These are phyloP conservation scores for Zelleria hepariella DNA, from an alignment of 2,888 invertebrate genomes.

Conservation along the genomic window DNA sequence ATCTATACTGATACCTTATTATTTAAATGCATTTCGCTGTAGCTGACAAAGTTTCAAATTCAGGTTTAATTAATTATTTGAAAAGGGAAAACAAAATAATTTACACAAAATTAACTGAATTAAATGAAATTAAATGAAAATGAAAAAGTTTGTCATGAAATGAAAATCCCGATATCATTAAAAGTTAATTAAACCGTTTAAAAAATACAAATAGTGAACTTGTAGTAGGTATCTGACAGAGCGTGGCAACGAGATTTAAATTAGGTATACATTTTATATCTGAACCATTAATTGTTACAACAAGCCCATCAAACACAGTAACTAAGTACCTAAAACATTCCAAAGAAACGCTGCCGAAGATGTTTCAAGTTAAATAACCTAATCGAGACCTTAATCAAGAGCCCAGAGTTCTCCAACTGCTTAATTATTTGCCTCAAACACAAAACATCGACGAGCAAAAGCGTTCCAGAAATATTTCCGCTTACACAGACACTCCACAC, in stretches of 20 bases:
- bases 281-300: background rate
- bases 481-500: slow-evolving; percentile 49
- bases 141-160: no score
- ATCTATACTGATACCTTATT: background rate
- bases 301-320: slow-evolving; percentile 31
- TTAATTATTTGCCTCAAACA: slow-evolving; percentile 67
- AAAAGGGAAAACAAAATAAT: no score
- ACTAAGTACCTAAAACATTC: slow-evolving; percentile 33
- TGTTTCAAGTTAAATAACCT: slow-evolving; percentile 53
- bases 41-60: background rate
- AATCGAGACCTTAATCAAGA: slow-evolving; percentile 67
- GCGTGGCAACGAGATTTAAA: no score
- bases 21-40: slow-evolving; percentile 4
- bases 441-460: slow-evolving; percentile 63
- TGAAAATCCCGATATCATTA: no score
- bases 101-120: no score
- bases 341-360: slow-evolving; percentile 45
- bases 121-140: no score
- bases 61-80: no score
- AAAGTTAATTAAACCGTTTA: no score
- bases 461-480: slow-evolving; percentile 59
- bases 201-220: no score
- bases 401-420: slow-evolving; percentile 61
- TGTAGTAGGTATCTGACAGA: no score
- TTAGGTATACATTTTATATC: no score